Evolutionary conservation across 2,113 vertebrate species (phyloP), one percentile per base, ranked within the genome.

Genomic region (Aphyosemion australe): DNA sequence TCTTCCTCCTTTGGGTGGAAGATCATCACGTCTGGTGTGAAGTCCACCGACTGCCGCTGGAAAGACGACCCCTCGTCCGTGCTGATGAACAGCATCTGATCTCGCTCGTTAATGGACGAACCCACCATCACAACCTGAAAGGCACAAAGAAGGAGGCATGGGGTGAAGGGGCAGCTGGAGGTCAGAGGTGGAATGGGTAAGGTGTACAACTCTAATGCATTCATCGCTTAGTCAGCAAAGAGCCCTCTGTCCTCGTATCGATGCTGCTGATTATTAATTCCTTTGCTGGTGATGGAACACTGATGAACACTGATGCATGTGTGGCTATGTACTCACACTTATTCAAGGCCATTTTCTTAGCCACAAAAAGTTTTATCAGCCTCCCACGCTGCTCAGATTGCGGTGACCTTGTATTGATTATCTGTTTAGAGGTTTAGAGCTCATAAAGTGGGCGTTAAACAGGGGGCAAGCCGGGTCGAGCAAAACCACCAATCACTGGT

Each of bases 1-100:
- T 98, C 96, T 79, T 99, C 95, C 14, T 96, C 94, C 74, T 94
- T 95, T 0, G 97, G 97, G 84, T 99, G 97, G 86, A 99, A 99
- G 71, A 96, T 73, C 13, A 99, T 89, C 0, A 90, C 93, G 60
- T 97, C 96, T 34, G 96, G 94, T 6, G 89, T 93, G 90, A 99
- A 99, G 70, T 84, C 69, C 47, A 96, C 79, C 0, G 92, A 86
- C 56, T 97, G 94, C 13, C 94, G 93, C 89, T 96, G 96, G 90
- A 99, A 99, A 37, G 93, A 95, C 32, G 94, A 90, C 1, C 96
- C 97, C 81, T 99, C 97, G 1, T 99, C 97, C 0, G 76, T 94
- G 82, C 96, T 99, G 84, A 98, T 94, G 62, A 98, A 98, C 61
- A 99, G 90, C 85, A 92, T 96, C 91, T 98, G 95, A 66, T 96